phyloP scores from a whole-genome alignment of 2,797 vertebrate genomes.

The Etheostoma nigrum region DNA sequence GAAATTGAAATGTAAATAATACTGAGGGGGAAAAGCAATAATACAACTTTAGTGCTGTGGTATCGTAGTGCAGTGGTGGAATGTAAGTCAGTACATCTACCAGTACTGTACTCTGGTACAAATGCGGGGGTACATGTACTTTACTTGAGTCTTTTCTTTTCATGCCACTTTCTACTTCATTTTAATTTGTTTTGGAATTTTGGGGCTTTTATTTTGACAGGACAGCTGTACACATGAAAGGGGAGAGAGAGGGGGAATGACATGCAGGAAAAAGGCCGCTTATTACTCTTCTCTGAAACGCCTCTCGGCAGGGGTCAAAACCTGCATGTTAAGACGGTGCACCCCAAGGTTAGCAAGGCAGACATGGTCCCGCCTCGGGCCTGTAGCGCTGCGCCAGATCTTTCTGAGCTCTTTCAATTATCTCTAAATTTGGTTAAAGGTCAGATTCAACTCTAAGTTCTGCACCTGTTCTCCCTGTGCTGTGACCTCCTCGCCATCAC shows the following conservation, averaged over 20 bases:
- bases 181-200: no score
- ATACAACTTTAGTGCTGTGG: background rate
- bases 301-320: slow-evolving; percentile 27
- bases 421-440: slow-evolving; percentile 60
- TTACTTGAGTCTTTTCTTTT: no score
- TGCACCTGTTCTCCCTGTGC: background rate
- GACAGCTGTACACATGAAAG: no score
- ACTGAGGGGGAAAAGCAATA: slow-evolving; percentile 20
- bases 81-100: no score
- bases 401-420: slow-evolving; percentile 53
- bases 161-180: no score
- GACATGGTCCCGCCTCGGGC: slow-evolving; percentile 40
- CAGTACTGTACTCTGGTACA: no score
- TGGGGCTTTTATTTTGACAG: no score
- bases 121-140: no score
- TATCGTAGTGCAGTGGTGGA: background rate
- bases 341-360: slow-evolving; percentile 40
- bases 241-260: no score
- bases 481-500: slow-evolving; percentile 2
- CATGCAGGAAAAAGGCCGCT: no score
- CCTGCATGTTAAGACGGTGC: slow-evolving; percentile 25
- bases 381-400: slow-evolving; percentile 33
- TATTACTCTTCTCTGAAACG: no score
- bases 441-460: slow-evolving; percentile 33
- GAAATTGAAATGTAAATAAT: slow-evolving; percentile 43